phyloP scores from a whole-genome alignment of 1,140 invertebrate species.

The Drosophila lowei region DNA sequence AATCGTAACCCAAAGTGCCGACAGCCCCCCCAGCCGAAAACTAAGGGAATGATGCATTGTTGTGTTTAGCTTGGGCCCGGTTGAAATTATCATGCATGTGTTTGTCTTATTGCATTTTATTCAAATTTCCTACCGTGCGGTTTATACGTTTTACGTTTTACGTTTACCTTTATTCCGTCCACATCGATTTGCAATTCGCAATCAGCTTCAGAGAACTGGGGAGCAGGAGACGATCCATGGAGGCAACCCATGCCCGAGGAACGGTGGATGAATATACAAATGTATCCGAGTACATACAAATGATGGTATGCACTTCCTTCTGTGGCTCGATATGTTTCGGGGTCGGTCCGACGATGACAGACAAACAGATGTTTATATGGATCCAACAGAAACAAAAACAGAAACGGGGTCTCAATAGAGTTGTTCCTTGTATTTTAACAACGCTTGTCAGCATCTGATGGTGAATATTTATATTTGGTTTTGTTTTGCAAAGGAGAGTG shows the following conservation, averaged over 20 bases:
- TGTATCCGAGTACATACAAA: conserved; percentile 7
- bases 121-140: conserved; percentile 80
- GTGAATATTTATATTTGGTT: conserved; percentile 67
- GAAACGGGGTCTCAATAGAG: conserved; percentile 8
- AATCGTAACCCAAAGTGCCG: conserved; percentile 37
- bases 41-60: conserved; percentile 35
- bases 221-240: conserved; percentile 17
- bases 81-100: conserved; percentile 77
- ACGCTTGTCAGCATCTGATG: conserved; percentile 52
- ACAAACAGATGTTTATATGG: conserved; percentile 35
- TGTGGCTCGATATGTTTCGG: conserved; percentile 1
- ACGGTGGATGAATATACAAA: conserved; percentile 43
- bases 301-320: conserved; percentile 17
- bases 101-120: conserved; percentile 81
- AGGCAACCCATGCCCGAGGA: conserved; percentile 31
- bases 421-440: conserved; percentile 51
- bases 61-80: conserved; percentile 35
- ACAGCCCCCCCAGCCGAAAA: conserved; percentile 38
- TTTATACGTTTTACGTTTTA: conserved; percentile 66
- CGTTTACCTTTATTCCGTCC: conserved; percentile 55
- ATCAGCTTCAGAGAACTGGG: conserved; percentile 59
- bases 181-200: conserved; percentile 80
- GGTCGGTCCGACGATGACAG: conserved; percentile 26
- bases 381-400: conserved; percentile 16
- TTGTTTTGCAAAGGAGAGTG: conserved; percentile 5